Evolutionary conservation across 2,888 invertebrate species (phyloP).

Genomic region (Phyllotreta striolata): DNA sequence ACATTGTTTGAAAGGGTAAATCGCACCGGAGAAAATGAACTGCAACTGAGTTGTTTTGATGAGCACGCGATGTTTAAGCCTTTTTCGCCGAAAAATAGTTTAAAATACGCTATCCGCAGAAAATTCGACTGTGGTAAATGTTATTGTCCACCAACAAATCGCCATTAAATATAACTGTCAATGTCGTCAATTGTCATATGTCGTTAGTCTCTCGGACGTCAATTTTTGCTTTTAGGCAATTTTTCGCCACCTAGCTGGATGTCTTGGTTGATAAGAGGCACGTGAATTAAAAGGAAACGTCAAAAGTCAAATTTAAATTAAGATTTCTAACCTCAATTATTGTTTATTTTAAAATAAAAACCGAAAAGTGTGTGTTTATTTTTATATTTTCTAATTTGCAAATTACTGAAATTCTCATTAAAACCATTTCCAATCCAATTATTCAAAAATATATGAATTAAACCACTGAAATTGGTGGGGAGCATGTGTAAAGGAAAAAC

Average conservation of each 20-base stretch:
- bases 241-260: neutral
- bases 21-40: constrained; percentile 45
- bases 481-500: too few relatives aligned
- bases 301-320: neutral
- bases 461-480: too few relatives aligned
- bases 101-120: constrained; percentile 52
- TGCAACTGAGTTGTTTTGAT: constrained; percentile 46
- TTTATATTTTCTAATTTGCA: too few relatives aligned
- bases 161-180: constrained; percentile 53
- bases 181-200: constrained; percentile 13
- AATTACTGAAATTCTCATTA: too few relatives aligned
- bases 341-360: too few relatives aligned
- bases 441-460: too few relatives aligned
- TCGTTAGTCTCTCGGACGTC: neutral
- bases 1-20: constrained; percentile 47
- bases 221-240: neutral
- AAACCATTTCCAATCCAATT: too few relatives aligned
- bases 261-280: neutral
- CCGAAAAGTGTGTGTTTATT: too few relatives aligned
- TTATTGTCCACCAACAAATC: constrained; percentile 61
- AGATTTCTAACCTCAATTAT: too few relatives aligned
- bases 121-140: constrained; percentile 56
- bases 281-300: neutral
- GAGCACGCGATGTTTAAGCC: constrained; percentile 30
- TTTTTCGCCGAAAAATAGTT: constrained; percentile 32